A percentile compares a stretch with the other conserved stretches of the same genome.
These are phyloP conservation scores for Calephelis perditalis DNA, from an alignment of 2,888 invertebrate species.

Conservation along the genomic window DNA sequence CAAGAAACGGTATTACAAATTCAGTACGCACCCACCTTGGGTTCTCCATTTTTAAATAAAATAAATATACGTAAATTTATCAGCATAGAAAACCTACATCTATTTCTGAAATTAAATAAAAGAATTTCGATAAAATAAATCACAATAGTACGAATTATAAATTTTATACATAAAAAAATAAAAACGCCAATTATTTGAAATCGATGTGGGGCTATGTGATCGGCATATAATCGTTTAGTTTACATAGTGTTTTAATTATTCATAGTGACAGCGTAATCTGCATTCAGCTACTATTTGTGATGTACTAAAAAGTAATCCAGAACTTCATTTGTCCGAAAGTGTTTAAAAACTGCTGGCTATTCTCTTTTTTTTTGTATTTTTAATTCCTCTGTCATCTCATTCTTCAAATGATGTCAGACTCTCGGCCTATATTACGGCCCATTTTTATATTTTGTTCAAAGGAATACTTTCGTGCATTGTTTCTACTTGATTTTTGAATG, in stretches of 20 bases:
- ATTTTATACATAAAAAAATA: conserved; percentile 31
- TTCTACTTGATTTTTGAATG: conserved; percentile 37
- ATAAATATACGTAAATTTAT: conserved; percentile 28
- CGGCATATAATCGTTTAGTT: conserved; percentile 37
- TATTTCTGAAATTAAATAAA: conserved; percentile 25
- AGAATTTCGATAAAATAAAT: conserved; percentile 30
- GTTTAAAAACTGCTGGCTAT: conserved; percentile 21
- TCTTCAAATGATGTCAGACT: conserved; percentile 48
- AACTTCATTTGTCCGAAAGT: conserved; percentile 71
- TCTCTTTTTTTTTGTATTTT: conserved; percentile 16
- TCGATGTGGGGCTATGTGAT: conserved; percentile 48
- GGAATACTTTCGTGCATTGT: conserved; percentile 31
- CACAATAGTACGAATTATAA: conserved; percentile 21
- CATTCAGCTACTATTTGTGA: conserved; percentile 65
- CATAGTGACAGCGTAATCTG: conserved; percentile 41
- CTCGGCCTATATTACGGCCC: conserved; percentile 63
- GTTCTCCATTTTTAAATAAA: conserved; percentile 50
- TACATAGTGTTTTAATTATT: conserved; percentile 42
- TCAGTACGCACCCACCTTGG: conserved; percentile 78
- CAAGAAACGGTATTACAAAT: conserved; percentile 79
- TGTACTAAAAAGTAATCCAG: conserved; percentile 49
- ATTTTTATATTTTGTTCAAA: conserved; percentile 49
- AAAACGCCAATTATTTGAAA: conserved; percentile 40
- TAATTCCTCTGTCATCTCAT: conserved; percentile 34
- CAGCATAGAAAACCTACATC: conserved; percentile 21